A percentile compares a stretch with the other conserved stretches of the same genome.
phyloP scores from a whole-genome alignment of 2,888 invertebrate species.

The Horisme vitalbata region DNA sequence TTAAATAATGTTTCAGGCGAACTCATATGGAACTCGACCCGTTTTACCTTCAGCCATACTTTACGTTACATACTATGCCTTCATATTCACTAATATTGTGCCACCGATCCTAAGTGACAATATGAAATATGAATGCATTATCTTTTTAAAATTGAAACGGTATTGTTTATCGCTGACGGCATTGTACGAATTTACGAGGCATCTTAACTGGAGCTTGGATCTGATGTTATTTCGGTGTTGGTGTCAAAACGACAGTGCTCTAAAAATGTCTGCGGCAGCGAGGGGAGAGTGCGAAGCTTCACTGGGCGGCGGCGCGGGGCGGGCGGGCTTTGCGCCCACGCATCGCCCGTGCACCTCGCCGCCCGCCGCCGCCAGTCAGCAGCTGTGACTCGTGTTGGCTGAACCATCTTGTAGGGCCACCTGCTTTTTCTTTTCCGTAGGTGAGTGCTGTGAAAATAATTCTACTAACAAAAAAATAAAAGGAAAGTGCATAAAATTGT shows the following conservation, averaged over 20 bases:
- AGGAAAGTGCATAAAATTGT: conserved; percentile 39
- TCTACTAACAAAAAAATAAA: conserved; percentile 46
- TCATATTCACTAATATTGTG: too few species aligned
- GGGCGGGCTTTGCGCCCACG: conserved; percentile 62
- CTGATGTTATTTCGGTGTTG: conserved; percentile 79
- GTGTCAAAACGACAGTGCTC: conserved; percentile 81
- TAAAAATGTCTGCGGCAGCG: conserved; percentile 70
- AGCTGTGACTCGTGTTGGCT: conserved; percentile 83
- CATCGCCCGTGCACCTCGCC: conserved; percentile 75
- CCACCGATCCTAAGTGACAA: too few species aligned
- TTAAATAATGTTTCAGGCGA: too few species aligned
- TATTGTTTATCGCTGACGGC: conserved; percentile 34
- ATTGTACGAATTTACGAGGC: conserved; percentile 51
- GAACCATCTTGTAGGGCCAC: conserved; percentile 84
- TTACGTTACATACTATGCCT: too few species aligned
- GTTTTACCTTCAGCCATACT: too few species aligned
- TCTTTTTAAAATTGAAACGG: too few species aligned
- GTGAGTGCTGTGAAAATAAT: conserved; percentile 64
- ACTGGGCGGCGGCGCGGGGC: conserved; percentile 42
- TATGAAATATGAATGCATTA: too few species aligned
- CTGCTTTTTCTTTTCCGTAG: conserved; percentile 76
- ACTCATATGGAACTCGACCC: too few species aligned
- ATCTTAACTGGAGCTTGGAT: conserved; percentile 64
- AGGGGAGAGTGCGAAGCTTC: conserved; percentile 38
- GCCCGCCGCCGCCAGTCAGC: conserved; percentile 79